Conservation (phyloP, 2,797 vertebrate species). For the Arrhamphus sclerolepis region DNA sequence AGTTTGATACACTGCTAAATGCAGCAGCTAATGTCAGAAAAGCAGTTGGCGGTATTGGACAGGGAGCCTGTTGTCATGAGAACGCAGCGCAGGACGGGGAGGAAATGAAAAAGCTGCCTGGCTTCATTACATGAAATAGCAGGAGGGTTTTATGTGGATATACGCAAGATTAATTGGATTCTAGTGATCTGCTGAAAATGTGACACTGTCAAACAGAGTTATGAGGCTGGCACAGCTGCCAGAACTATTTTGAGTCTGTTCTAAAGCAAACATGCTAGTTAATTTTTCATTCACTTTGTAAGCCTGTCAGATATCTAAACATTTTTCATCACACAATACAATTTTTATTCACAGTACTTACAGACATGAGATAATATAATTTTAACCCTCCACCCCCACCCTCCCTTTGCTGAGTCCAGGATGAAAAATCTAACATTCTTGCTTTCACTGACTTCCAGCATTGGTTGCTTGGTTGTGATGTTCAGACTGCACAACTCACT, state of each 20-base stretch:
- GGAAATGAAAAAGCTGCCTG: slow-evolving; percentile 48
- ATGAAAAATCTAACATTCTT: too few relatives aligned
- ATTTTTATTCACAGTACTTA: slow-evolving; percentile 5
- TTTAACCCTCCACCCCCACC: too few relatives aligned
- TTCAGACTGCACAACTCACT: too few relatives aligned
- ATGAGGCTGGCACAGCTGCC: slow-evolving; percentile 42
- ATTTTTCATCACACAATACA: slow-evolving; percentile 1
- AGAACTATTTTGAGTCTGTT: slow-evolving; percentile 23
- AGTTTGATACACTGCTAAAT: slow-evolving; percentile 37
- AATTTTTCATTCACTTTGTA: background rate
- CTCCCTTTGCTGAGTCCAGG: too few relatives aligned
- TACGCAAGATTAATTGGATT: slow-evolving; percentile 76
- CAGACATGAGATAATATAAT: background rate
- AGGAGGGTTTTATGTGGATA: slow-evolving; percentile 70
- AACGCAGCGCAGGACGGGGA: slow-evolving; percentile 51
- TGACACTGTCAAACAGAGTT: slow-evolving; percentile 65
- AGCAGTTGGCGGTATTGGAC: slow-evolving; percentile 63
- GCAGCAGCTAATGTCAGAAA: slow-evolving; percentile 51
- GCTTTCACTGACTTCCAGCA: too few relatives aligned
- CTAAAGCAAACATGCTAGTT: slow-evolving; percentile 17
- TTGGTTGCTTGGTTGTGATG: too few relatives aligned
- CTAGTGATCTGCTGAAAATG: slow-evolving; percentile 64
- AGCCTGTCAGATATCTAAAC: background rate
- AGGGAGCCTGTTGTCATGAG: slow-evolving; percentile 73
- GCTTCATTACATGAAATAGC: slow-evolving; percentile 73